Evolutionary conservation across 2,113 vertebrate genomes (phyloP), one percentile per base, ranked within the genome.

Genomic region (Genyomyrus donnyi): DNA sequence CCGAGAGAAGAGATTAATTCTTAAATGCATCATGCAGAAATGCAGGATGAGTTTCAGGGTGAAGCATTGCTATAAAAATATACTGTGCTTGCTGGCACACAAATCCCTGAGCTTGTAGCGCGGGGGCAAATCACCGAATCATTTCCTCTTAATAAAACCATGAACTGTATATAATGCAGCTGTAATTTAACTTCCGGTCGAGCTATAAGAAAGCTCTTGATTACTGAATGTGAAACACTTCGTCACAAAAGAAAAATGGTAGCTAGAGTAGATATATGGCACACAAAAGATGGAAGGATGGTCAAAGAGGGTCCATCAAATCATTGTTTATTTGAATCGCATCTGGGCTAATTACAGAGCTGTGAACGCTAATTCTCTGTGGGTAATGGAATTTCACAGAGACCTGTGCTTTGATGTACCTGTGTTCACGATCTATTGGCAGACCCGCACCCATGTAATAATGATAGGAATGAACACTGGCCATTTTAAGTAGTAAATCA

Each of bases 401-500:
- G 49, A 84, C 24, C 46, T 31, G 24, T 56, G 19, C 86, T 46
- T 58, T 88, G 87, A 90, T 83, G 49, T 90, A 70, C 39, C 74
- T 85, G 52, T 83, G 42, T 10, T 88, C 77, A 35, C 50, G 42
- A 87, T 24, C 24, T 90, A 90, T 90, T 90, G 90, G 86, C 90
- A 90, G 50, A 35, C 42, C 35, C 10, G 50, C 87, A 48, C 46
- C 90, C 70, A 88, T 66, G 90, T 88, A 90, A 90, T 88, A 70
- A 88, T 88, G 70, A 77, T 62, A 88, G 45, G 87, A 85, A 83
- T 56, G 52, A 77, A 48, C 70, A 42, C 11, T 39, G 90, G 87
- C 70, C 50, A 66, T 90, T 88, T 90, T 88, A 90, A 56, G 48
- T 88, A 84, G 70, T n/a, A 56, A 90, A 90, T 88, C 66, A 90